Base-by-base conservation (phyloP, 2,797 vertebrate species). In the Esox masquinongy region DNA sequence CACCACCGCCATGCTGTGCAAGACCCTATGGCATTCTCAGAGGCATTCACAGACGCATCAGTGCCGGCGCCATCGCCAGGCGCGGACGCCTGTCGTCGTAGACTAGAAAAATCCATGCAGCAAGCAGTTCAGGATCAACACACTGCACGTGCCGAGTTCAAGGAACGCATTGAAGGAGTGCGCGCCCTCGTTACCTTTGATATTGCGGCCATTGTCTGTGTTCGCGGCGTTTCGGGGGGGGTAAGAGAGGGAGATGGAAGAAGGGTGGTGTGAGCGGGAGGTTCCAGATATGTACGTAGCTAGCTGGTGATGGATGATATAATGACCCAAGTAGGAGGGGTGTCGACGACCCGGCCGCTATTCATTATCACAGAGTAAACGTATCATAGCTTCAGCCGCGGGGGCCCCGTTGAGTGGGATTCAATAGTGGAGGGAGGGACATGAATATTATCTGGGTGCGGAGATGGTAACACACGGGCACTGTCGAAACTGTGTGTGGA, bases 151-250 rank as follows among this genome's bases (percentile, higher is more conserved):
- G 80, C 75, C 24, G n/a, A 69, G 53, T 43, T 51, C 22, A 76
- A 74, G 56, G 85, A 80, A 80, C 89, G 88, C 90, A 2, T 1
- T 47, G 43, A 74, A 75, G 43, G 43, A 47, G 43, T 12, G 43
- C 88, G 68, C 22, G 84, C 77, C n/a, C n/a, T 81, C 75, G 86
- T 97, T 99, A 99, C 97, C 97, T 99, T 96, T 97, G 80, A 96
- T 91, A 94, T 93, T 96, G 91, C 95, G 96, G 87, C 97, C 97
- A 93, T 97, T 98, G 93, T 99, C 97, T 99, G 96, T 79, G 92
- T 92, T 74, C 80, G 94, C 90, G 89, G 91, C 88, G 77, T 79
- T 81, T 73, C 9, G 39, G 66, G 70, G 75, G 76, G 72, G 69
- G 31, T 61, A 70, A 88, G 74, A 76, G 39, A 26, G 43, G 66